Evolutionary conservation across 2,888 invertebrate genomes (phyloP).

Genomic region (Drosophila setosimentum): DNA sequence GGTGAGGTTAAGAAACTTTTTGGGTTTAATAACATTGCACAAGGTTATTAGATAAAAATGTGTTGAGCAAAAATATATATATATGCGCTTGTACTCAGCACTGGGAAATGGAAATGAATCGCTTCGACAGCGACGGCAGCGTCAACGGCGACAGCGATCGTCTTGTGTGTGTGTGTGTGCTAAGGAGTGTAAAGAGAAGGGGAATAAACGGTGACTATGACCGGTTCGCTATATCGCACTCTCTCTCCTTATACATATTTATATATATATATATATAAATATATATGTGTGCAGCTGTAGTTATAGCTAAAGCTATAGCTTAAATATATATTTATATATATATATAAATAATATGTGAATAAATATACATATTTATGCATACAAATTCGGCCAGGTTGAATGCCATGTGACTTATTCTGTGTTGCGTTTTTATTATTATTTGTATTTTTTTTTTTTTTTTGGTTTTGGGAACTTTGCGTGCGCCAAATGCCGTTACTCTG

Average conservation of each 20-base stretch:
- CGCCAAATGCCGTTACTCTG: conserved; percentile 64
- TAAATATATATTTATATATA: conserved; percentile 1
- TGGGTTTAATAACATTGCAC: conserved; percentile 85
- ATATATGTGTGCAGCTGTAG: conserved; percentile 6
- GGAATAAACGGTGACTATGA: conserved; percentile 45
- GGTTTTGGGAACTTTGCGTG: conserved; percentile 7
- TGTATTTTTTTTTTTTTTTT: conserved; percentile 37
- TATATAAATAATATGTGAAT: background rate
- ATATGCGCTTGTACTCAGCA: conserved; percentile 37
- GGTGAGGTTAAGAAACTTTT: conserved; percentile 85
- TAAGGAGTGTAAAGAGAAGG: conserved; percentile 7
- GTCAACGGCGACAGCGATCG: conserved; percentile 32
- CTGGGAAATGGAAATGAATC: conserved; percentile 59
- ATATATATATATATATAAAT: background rate
- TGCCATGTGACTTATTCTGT: conserved; percentile 43
- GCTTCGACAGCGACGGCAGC: conserved; percentile 15
- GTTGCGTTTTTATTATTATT: too few relatives aligned
- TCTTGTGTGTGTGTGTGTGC: conserved; percentile 1
- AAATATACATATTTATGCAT: conserved; percentile 9
- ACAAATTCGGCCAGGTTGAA: conserved; percentile 16
- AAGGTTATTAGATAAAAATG: conserved; percentile 85
- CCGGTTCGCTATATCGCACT: conserved; percentile 32
- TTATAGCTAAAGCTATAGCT: conserved; percentile 20
- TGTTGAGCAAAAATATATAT: conserved; percentile 65
- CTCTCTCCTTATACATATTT: background rate